Conservation (phyloP, 2,113 vertebrate genomes). For the Megatriorchis doriae region DNA sequence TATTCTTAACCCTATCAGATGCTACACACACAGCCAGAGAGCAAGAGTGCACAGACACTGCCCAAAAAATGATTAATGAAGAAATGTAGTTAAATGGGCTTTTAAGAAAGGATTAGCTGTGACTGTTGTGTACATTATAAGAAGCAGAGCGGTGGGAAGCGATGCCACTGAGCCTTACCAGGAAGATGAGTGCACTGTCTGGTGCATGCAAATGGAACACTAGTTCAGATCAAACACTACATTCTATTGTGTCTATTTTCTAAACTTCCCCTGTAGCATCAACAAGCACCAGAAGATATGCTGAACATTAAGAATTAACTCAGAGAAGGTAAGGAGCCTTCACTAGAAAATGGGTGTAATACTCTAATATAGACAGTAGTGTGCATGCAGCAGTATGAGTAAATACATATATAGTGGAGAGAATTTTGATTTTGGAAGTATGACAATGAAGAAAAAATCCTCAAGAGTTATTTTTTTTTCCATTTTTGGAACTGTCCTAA, state of each 20-base stretch:
- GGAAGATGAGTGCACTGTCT: neutral
- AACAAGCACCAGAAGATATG: neutral
- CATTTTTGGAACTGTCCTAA: neutral
- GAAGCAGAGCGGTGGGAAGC: neutral
- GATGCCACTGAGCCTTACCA: fast-evolving
- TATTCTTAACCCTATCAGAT: neutral
- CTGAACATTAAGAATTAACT: neutral
- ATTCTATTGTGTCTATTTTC: neutral
- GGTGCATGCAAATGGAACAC: neutral
- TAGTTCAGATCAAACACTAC: neutral
- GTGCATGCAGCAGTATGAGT: neutral
- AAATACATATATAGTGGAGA: neutral
- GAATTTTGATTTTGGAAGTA: neutral
- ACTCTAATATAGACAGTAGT: neutral
- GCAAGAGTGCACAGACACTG: neutral
- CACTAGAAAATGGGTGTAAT: neutral
- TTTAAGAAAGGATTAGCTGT: neutral
- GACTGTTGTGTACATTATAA: neutral
- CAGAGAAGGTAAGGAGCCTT: neutral
- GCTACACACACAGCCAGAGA: neutral
- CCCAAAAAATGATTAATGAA: neutral
- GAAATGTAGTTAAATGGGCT: neutral
- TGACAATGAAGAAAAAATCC: neutral
- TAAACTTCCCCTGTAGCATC: neutral
- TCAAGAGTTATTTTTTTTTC: neutral